Evolutionary conservation across 2,888 invertebrate genomes (phyloP).

Genomic region (Acanthosepion pharaonis): DNA sequence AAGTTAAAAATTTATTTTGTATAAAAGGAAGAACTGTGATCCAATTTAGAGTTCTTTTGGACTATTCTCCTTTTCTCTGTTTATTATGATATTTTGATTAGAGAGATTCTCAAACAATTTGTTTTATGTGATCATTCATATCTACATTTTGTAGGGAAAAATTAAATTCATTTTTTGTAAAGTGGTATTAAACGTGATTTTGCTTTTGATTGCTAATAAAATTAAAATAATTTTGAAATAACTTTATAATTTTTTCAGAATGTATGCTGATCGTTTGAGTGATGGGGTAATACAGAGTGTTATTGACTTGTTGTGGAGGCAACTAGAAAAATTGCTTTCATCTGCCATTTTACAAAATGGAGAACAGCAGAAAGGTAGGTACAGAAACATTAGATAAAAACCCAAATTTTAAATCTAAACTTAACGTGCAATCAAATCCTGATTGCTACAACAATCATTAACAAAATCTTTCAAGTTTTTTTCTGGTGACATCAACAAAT

Average conservation of each 20-base stretch:
- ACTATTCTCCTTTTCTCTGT: too few species aligned
- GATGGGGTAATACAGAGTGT: slow-evolving; percentile 76
- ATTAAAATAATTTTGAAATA: background rate
- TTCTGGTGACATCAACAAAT: too few species aligned
- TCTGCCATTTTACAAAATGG: slow-evolving; percentile 2
- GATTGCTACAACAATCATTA: too few species aligned
- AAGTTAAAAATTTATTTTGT: too few species aligned
- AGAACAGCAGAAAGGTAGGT: slow-evolving; percentile 35
- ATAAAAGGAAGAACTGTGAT: too few species aligned
- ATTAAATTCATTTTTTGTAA: too few species aligned
- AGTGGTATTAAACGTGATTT: background rate
- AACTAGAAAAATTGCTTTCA: slow-evolving; percentile 70
- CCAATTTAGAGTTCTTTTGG: too few species aligned
- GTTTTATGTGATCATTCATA: too few species aligned
- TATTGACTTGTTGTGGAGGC: slow-evolving; percentile 77
- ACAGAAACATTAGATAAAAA: background rate
- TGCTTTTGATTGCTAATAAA: background rate
- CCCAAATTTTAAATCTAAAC: background rate
- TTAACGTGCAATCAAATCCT: background rate
- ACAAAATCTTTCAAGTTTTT: too few species aligned
- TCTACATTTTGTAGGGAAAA: too few species aligned
- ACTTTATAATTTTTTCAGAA: slow-evolving; percentile 65
- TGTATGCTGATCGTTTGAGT: slow-evolving; percentile 77
- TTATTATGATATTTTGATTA: too few species aligned
- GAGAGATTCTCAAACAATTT: too few species aligned